phyloP scores from a whole-genome alignment of 1,140 invertebrate genomes.

The Drosophila tsacasi region DNA sequence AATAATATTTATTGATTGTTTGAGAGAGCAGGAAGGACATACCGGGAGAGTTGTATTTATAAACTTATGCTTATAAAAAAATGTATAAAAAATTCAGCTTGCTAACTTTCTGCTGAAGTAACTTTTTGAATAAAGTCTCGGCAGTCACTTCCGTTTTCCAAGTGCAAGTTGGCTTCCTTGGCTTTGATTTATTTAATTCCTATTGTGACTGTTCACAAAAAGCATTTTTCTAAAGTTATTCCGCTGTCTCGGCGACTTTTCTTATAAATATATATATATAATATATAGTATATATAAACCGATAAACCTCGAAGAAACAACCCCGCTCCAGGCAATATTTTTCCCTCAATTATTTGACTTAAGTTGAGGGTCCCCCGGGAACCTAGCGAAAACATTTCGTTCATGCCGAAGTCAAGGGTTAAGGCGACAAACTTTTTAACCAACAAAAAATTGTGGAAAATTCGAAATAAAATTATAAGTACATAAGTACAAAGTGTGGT shows the following conservation, averaged over 20 bases:
- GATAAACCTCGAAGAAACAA: too few relatives aligned
- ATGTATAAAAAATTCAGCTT: not conserved
- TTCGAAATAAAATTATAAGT: conserved; percentile 38
- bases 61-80: not conserved
- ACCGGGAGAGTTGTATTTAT: not conserved
- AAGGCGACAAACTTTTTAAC: conserved; percentile 34
- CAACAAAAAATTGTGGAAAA: conserved; percentile 8
- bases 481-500: conserved; percentile 22
- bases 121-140: conserved; percentile 26
- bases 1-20: conserved; percentile 13
- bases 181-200: conserved; percentile 33
- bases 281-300: not conserved
- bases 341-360: conserved; percentile 27
- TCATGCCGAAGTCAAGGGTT: conserved; percentile 33
- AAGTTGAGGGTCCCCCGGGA: not conserved
- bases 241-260: conserved; percentile 4
- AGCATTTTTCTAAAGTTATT: not conserved
- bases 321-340: conserved; percentile 14
- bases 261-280: not conserved
- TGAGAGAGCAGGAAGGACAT: not conserved
- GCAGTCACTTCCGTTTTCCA: conserved; percentile 3
- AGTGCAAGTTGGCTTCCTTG: not conserved
- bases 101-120: not conserved
- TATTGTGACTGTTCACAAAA: conserved; percentile 13
- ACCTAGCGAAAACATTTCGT: conserved; percentile 1